These are phyloP conservation scores for Mionectes macconnelli DNA, from an alignment of 2,113 vertebrate genomes.

Conservation along the genomic window DNA sequence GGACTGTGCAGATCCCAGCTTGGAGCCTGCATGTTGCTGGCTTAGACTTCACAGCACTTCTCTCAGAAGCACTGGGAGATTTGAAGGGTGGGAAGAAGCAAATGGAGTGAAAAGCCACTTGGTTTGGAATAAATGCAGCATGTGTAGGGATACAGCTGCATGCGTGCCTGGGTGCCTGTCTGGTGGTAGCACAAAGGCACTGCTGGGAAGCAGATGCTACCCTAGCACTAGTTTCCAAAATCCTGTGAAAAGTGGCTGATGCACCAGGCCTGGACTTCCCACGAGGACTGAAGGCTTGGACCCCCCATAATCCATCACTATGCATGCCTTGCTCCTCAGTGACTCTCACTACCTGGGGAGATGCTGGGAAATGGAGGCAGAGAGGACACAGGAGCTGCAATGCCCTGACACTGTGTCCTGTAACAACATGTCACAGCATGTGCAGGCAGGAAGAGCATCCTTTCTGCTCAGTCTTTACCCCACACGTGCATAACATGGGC, in stretches of 20 bases:
- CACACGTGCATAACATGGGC: rapidly evolving
- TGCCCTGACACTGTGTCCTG: neutral
- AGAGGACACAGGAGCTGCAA: neutral
- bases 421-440: neutral
- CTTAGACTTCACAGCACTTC: neutral
- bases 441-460: neutral
- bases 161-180: rapidly evolving
- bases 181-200: constrained; percentile 18
- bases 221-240: neutral
- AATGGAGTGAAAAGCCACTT: constrained; percentile 1
- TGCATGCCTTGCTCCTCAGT: neutral
- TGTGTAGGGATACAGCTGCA: neutral
- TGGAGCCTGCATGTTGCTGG: neutral
- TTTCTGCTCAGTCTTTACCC: neutral
- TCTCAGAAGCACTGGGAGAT: neutral
- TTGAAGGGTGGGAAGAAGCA: neutral
- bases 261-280: neutral
- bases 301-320: neutral
- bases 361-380: neutral
- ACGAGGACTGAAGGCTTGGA: neutral
- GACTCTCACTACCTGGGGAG: neutral
- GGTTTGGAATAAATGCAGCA: neutral
- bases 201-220: neutral
- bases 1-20: rapidly evolving
- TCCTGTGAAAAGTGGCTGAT: neutral